Evolutionary conservation across 2,888 invertebrate species (phyloP), one percentile per base, ranked within the genome.

Genomic region (Nipponacmea schrenckii): DNA sequence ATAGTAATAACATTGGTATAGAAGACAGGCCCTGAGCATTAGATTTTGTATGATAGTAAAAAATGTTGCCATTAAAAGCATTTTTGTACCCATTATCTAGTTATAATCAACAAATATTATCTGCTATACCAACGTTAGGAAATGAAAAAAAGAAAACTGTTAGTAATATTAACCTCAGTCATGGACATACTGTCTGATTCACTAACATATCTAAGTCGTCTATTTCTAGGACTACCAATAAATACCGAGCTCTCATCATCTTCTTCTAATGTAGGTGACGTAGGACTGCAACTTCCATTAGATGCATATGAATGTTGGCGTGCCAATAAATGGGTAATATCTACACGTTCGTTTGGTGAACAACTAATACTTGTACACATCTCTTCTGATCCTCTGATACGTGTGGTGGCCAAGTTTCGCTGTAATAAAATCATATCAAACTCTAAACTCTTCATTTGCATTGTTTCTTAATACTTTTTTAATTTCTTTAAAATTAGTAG

Each of bases 311-410:
- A 77, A 15, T 70, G 72, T n/a, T 86, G 84, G 8, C 88, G 82
- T 24, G 83, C 81, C 70, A 89, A 79, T 72, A 88, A 85, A 67
- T 83, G 81, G 39, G 85, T 85, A 74, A 89, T 81, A 76, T 89
- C 87, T 8, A 83, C 74, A 17, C 81, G 76, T 26, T 88, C 87
- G 39, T 81, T 79, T 1, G 88, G 85, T 1, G 88, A 87, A 17
- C 90, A 87, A 15, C 85, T 86, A 62, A 88, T 72, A 56, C 56
- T 56, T 24, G 24, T 56, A 72, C 88, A 88, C 26, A 87, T 70
- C 76, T 89, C 89, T 75, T 88, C 88, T 24, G 80, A 83, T 10
- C 90, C 89, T 27, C 89, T 80, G 0, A 88, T 83, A 56, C 83
- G 78, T 12, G 90, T 89, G 63, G 67, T 64, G 14, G 74, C 67